Evolutionary conservation across 2,113 vertebrate species (phyloP).

Genomic region (Eptesicus fuscus): DNA sequence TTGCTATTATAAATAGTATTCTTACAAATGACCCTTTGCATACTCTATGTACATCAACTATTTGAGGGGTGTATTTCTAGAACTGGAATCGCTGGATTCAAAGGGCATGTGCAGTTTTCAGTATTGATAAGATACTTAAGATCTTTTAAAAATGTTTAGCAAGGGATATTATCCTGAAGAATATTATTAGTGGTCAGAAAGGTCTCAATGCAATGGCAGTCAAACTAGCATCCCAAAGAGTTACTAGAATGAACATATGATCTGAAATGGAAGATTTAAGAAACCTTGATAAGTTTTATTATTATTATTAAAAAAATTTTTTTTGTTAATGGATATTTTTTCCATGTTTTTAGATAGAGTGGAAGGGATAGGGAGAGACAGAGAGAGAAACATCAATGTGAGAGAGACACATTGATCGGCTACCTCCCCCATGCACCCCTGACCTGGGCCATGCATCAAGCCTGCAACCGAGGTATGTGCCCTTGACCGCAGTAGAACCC

Average conservation of each 20-base stretch:
- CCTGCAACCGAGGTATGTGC: no score
- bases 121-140: background rate
- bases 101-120: background rate
- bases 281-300: background rate
- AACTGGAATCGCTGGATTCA: conserved; percentile 24
- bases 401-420: no score
- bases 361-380: no score
- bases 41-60: background rate
- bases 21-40: background rate
- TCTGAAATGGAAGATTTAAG: background rate
- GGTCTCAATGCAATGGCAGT: background rate
- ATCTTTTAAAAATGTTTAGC: conserved; percentile 2
- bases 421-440: no score
- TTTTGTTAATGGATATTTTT: no score
- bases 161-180: background rate
- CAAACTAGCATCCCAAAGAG: background rate
- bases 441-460: no score
- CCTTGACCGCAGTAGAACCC: no score
- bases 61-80: conserved; percentile 17
- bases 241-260: background rate
- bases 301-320: background rate
- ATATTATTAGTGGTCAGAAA: background rate
- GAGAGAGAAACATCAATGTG: no score
- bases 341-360: no score
- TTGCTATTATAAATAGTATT: background rate